Percentiles rank a stretch among this genome's conserved stretches.
phyloP scores from a whole-genome alignment of 2,113 vertebrate genomes.

The Callorhinus ursinus region DNA sequence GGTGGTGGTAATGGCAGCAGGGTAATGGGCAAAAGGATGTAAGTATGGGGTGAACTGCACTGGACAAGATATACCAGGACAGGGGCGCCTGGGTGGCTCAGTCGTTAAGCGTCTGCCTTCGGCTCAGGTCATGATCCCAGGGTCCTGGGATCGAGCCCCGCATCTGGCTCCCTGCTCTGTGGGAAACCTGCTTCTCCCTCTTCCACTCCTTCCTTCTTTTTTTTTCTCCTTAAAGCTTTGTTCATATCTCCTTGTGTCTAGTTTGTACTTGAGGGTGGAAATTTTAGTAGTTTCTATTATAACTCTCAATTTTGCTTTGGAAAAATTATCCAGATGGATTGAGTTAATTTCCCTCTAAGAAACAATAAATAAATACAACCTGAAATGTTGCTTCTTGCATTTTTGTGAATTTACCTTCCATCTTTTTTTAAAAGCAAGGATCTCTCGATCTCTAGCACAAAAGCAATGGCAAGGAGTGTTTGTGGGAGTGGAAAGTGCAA shows the following conservation, averaged over 20 bases:
- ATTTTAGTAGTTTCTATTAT: constrained; percentile 10
- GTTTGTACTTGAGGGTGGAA: background rate
- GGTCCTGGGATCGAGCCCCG: too few relatives aligned
- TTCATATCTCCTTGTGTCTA: background rate
- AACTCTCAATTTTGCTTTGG: background rate
- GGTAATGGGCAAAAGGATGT: background rate
- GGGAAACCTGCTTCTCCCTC: too few relatives aligned
- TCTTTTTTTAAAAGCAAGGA: background rate
- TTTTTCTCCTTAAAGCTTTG: background rate
- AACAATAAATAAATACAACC: background rate
- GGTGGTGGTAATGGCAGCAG: background rate
- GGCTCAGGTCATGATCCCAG: too few relatives aligned
- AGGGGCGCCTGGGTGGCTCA: too few relatives aligned
- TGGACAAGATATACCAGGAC: rapidly evolving
- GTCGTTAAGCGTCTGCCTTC: too few relatives aligned
- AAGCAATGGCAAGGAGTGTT: background rate
- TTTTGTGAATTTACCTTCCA: background rate
- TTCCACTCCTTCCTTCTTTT: background rate
- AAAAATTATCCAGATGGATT: background rate
- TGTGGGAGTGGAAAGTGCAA: background rate
- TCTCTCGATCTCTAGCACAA: background rate
- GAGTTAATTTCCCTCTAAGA: background rate
- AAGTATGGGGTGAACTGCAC: background rate
- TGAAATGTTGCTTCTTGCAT: background rate
- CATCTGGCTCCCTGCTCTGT: too few relatives aligned